These are phyloP conservation scores for Rotaria sp. DNA, from an alignment of 2,888 invertebrate genomes.

Conservation along the genomic window DNA sequence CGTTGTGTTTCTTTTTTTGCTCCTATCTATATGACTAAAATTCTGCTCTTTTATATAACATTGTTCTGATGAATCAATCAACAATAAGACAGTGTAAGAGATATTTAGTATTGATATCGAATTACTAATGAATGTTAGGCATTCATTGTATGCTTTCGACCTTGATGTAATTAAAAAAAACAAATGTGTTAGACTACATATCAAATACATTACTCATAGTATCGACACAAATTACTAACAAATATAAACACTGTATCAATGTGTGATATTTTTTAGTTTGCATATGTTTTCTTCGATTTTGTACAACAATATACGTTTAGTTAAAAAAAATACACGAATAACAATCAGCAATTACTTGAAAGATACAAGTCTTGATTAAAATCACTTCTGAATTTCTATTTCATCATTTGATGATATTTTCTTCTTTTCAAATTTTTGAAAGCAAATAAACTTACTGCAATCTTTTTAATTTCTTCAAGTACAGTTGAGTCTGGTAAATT, in stretches of 20 bases:
- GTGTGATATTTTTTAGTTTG: too few relatives aligned
- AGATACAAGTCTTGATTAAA: too few relatives aligned
- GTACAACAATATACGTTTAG: too few relatives aligned
- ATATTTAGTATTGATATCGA: not conserved
- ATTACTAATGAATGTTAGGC: not conserved
- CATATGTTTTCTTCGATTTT: not conserved
- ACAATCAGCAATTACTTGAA: too few relatives aligned
- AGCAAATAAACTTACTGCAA: constrained; percentile 41
- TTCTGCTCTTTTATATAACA: not conserved
- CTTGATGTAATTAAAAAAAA: not conserved
- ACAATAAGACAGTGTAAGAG: not conserved
- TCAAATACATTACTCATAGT: too few relatives aligned
- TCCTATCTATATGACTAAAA: too few relatives aligned
- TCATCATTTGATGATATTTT: not conserved
- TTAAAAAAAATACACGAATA: not conserved
- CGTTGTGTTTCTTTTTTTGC: not conserved
- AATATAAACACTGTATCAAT: too few relatives aligned
- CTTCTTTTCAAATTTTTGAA: not conserved
- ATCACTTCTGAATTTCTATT: too few relatives aligned
- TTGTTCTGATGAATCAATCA: not conserved
- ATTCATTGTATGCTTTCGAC: not conserved
- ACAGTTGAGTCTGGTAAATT: constrained; percentile 86
- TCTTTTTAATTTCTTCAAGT: constrained; percentile 71
- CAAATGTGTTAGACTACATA: not conserved
- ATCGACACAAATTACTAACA: too few relatives aligned